These are phyloP conservation scores for Spisula solida DNA, from an alignment of 2,888 invertebrate genomes.

Conservation along the genomic window DNA sequence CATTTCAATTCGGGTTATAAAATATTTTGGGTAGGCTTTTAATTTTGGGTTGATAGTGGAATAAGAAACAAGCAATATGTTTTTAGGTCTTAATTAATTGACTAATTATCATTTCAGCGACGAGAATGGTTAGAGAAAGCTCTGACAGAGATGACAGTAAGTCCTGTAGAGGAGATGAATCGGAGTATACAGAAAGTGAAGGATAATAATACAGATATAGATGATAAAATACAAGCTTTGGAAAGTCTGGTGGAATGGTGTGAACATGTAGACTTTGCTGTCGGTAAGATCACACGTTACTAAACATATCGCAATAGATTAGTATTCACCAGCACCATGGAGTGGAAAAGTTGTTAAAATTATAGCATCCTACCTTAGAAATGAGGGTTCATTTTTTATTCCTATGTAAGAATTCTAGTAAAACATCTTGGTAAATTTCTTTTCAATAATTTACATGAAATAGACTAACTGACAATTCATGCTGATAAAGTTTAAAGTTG, in stretches of 20 bases:
- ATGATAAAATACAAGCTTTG: slow-evolving; percentile 90
- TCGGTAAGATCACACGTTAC: slow-evolving; percentile 89
- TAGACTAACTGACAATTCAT: too few relatives aligned
- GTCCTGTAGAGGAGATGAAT: slow-evolving; percentile 91
- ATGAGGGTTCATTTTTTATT: too few relatives aligned
- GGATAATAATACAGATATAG: slow-evolving; percentile 87
- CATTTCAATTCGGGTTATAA: too few relatives aligned
- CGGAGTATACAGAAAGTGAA: slow-evolving; percentile 90
- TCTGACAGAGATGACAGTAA: slow-evolving; percentile 91
- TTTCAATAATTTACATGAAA: neutral
- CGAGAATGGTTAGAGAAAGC: slow-evolving; percentile 92
- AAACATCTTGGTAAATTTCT: neutral
- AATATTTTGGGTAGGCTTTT: too few relatives aligned
- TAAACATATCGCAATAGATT: neutral
- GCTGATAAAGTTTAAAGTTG: too few relatives aligned
- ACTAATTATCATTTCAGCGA: slow-evolving; percentile 89
- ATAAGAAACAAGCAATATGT: too few relatives aligned
- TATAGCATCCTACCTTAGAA: too few relatives aligned
- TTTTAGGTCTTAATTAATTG: too few relatives aligned
- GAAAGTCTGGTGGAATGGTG: slow-evolving; percentile 91
- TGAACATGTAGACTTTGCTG: slow-evolving; percentile 93
- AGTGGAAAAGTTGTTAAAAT: too few relatives aligned
- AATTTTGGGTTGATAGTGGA: too few relatives aligned
- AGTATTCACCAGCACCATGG: too few relatives aligned
- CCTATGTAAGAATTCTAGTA: too few relatives aligned